Percentiles rank a stretch among this genome's conserved stretches.
phyloP scores from a whole-genome alignment of 2,113 vertebrate species.

The Tor tambroides region DNA sequence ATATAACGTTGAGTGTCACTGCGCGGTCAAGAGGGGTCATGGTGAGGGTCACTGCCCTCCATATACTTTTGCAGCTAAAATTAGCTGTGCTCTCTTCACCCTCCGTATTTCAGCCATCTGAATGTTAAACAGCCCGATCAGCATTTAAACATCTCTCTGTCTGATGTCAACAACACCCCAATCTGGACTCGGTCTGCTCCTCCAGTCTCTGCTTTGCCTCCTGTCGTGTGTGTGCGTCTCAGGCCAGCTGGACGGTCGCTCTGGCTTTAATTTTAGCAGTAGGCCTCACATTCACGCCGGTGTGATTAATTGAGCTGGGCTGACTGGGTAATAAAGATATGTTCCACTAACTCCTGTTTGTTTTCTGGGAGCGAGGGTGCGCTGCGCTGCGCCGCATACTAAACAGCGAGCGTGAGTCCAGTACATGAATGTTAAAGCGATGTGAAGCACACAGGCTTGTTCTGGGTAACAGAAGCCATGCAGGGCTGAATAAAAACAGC shows the following conservation, averaged over 20 bases:
- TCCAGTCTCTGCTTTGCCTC: neutral
- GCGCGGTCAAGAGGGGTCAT: too few relatives aligned
- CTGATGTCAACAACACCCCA: too few relatives aligned
- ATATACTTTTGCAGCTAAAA: conserved; percentile 62
- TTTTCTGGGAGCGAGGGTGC: conserved; percentile 50
- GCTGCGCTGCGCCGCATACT: conserved; percentile 40
- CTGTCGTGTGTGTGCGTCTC: neutral
- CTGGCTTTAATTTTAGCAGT: conserved; percentile 49
- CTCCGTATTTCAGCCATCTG: neutral
- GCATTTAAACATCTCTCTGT: too few relatives aligned
- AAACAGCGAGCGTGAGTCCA: conserved; percentile 33
- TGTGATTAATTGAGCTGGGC: conserved; percentile 53
- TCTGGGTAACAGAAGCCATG: conserved; percentile 16
- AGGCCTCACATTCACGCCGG: conserved; percentile 26
- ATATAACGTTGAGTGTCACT: too few relatives aligned
- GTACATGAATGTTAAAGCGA: conserved; percentile 40
- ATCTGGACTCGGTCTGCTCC: too few relatives aligned
- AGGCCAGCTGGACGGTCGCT: neutral
- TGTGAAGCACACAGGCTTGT: conserved; percentile 14
- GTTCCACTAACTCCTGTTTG: conserved; percentile 54
- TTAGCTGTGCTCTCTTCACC: conserved; percentile 60
- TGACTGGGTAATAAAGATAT: conserved; percentile 53
- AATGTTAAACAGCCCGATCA: neutral
- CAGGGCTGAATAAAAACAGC: conserved; percentile 29
- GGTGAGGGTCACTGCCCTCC: conserved; percentile 7